These are phyloP conservation scores for Trichopria drosophilae DNA, from an alignment of 2,888 invertebrate species.

Conservation along the genomic window DNA sequence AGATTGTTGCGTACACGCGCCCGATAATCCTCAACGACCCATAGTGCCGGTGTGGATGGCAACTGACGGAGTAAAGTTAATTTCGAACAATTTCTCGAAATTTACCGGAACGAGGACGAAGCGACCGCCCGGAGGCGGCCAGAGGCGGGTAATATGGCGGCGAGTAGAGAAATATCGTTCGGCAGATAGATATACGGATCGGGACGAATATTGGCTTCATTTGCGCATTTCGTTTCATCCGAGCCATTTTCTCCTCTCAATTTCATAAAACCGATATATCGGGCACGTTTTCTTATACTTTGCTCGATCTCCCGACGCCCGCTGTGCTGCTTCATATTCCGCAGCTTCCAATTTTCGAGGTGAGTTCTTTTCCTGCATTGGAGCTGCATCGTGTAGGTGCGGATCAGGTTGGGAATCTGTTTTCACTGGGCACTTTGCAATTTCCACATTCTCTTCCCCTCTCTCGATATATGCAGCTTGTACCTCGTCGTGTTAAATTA, in stretches of 20 bases:
- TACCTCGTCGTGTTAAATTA: too few species aligned
- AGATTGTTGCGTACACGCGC: too few species aligned
- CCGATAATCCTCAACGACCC: too few species aligned
- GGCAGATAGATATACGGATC: slow-evolving; percentile 31
- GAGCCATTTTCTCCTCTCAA: slow-evolving; percentile 40
- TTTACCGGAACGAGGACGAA: slow-evolving; percentile 20
- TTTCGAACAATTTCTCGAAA: slow-evolving; percentile 45
- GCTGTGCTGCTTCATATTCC: background rate
- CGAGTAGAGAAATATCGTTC: slow-evolving; percentile 47
- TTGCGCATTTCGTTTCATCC: slow-evolving; percentile 56
- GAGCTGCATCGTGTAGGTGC: too few species aligned
- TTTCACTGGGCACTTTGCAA: slow-evolving; percentile 21
- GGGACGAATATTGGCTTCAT: slow-evolving; percentile 57
- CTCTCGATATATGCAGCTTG: too few species aligned
- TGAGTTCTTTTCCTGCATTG: too few species aligned
- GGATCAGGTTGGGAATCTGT: slow-evolving; percentile 25
- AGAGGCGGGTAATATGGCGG: slow-evolving; percentile 2
- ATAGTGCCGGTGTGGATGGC: too few species aligned
- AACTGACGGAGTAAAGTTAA: slow-evolving; percentile 45
- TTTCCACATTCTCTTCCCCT: background rate
- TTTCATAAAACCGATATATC: slow-evolving; percentile 39
- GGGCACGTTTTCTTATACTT: background rate
- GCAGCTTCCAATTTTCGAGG: slow-evolving; percentile 30
- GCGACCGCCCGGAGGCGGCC: slow-evolving; percentile 26
- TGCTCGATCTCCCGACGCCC: slow-evolving; percentile 4